Percentiles rank a stretch among this genome's conserved stretches.
These are phyloP conservation scores for Ormyrus thymus DNA, from an alignment of 2,888 invertebrate species.

Conservation along the genomic window DNA sequence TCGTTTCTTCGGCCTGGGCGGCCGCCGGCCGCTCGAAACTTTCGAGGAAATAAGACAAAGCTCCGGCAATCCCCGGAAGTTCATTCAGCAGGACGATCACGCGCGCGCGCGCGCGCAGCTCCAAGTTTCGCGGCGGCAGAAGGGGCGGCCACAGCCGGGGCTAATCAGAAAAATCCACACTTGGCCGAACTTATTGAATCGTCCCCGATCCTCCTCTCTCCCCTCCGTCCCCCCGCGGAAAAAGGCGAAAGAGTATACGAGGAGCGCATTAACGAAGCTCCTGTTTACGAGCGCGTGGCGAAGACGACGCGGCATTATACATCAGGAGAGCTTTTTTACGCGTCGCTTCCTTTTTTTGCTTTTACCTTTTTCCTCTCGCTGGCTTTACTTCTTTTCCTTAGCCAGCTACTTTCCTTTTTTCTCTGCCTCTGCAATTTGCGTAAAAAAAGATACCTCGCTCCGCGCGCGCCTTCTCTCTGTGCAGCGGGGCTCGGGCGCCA, in stretches of 20 bases:
- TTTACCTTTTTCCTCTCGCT: neutral
- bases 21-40: constrained; percentile 48
- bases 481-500: too few relatives aligned
- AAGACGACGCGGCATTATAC: neutral
- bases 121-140: constrained; percentile 64
- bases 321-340: neutral
- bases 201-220: constrained; percentile 51
- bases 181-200: constrained; percentile 70
- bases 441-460: too few relatives aligned
- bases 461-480: too few relatives aligned
- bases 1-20: constrained; percentile 6
- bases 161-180: constrained; percentile 74
- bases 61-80: constrained; percentile 46
- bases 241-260: too few relatives aligned
- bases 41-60: constrained; percentile 58
- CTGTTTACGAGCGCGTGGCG: neutral
- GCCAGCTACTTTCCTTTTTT: too few relatives aligned
- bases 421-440: too few relatives aligned
- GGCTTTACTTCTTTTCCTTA: too few relatives aligned
- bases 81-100: constrained; percentile 70
- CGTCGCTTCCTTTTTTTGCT: neutral
- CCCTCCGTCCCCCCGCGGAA: neutral
- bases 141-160: constrained; percentile 44
- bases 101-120: constrained; percentile 63
- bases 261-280: neutral